phyloP scores from a whole-genome alignment of 2,113 vertebrate species.

The Upupa epops region DNA sequence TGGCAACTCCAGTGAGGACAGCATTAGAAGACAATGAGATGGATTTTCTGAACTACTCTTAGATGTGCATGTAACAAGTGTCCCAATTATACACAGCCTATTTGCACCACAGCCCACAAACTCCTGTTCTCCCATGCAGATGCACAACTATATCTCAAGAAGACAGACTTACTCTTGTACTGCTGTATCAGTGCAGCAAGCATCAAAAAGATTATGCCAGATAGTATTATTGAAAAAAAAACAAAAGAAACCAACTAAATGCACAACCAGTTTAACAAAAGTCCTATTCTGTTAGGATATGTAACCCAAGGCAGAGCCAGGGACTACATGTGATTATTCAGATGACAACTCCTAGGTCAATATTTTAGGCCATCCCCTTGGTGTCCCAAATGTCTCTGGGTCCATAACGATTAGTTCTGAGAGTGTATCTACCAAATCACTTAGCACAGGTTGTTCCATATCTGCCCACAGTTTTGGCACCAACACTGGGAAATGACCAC shows the following conservation, averaged over 20 bases:
- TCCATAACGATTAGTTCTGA: background rate
- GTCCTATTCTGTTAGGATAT: background rate
- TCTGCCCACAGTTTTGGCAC: background rate
- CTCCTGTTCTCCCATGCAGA: background rate
- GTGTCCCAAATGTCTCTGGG: background rate
- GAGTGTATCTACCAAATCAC: background rate
- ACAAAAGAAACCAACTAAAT: too few species aligned
- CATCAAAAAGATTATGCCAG: background rate
- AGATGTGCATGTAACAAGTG: background rate
- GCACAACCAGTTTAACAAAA: background rate
- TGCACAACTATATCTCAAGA: background rate
- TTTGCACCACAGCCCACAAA: background rate
- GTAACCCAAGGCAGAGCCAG: background rate
- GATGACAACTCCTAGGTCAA: background rate
- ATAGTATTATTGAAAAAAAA: background rate
- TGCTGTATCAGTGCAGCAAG: background rate
- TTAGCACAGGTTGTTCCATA: background rate
- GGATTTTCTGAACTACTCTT: background rate
- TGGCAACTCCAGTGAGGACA: background rate
- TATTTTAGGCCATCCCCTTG: background rate
- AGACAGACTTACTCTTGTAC: background rate
- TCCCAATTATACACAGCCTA: background rate
- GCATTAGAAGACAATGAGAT: background rate
- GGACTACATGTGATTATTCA: background rate
- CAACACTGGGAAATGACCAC: too few species aligned